Percentiles rank a stretch among this genome's conserved stretches.
These are phyloP conservation scores for Nemoura dubitans DNA, from an alignment of 2,888 invertebrate genomes.

Conservation along the genomic window DNA sequence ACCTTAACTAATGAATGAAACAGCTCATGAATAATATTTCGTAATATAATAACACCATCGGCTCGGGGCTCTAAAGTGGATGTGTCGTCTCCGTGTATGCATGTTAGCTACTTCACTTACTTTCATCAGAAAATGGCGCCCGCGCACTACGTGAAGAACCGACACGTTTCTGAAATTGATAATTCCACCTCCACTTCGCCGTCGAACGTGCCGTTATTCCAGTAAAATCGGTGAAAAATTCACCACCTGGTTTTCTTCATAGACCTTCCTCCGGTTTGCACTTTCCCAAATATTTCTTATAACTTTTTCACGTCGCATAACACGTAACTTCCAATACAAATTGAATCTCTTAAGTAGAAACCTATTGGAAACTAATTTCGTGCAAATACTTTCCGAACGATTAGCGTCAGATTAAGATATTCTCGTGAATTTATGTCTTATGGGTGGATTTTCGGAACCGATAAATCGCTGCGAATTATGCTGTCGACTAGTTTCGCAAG, in stretches of 20 bases:
- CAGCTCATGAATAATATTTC: constrained; percentile 2
- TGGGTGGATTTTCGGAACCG: background rate
- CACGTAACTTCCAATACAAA: constrained; percentile 33
- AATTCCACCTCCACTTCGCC: background rate
- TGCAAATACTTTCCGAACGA: constrained; percentile 33
- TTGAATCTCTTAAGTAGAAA: constrained; percentile 38
- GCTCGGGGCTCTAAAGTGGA: background rate
- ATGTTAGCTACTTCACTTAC: background rate
- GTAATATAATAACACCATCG: background rate
- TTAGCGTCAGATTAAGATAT: constrained; percentile 41
- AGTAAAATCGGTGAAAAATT: background rate
- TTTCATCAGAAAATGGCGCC: background rate
- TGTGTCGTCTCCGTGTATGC: background rate
- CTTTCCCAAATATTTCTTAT: constrained; percentile 17
- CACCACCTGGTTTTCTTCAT: background rate
- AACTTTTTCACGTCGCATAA: background rate
- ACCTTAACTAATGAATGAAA: background rate
- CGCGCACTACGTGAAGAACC: background rate
- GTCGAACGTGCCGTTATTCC: constrained; percentile 13
- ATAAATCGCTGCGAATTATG: constrained; percentile 32
- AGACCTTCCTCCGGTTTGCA: background rate
- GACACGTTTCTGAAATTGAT: constrained; percentile 22
- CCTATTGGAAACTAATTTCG: constrained; percentile 35
- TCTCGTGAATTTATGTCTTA: constrained; percentile 35
- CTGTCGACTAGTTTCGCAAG: constrained; percentile 29